These are phyloP conservation scores for Esperia sulphurella DNA, from an alignment of 2,888 invertebrate species.

Conservation along the genomic window DNA sequence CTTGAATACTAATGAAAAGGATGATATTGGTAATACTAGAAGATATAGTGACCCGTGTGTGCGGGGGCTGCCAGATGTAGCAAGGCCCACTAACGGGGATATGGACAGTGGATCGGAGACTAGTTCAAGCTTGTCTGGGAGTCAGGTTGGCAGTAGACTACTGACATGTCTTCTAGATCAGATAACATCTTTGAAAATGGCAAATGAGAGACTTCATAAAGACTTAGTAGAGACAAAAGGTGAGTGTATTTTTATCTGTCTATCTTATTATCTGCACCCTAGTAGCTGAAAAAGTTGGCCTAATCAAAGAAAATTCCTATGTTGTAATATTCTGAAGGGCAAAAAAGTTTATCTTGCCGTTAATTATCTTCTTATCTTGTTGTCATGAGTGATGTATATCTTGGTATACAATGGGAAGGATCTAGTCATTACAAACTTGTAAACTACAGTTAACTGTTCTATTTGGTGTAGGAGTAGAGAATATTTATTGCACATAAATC, in stretches of 20 bases:
- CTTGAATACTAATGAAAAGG: constrained; percentile 70
- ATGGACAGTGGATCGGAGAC: constrained; percentile 72
- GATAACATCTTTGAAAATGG: constrained; percentile 84
- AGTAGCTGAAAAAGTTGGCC: no score
- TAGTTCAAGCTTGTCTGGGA: constrained; percentile 73
- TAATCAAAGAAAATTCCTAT: no score
- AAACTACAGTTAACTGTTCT: no score
- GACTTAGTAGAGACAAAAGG: constrained; percentile 87
- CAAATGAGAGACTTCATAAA: constrained; percentile 86
- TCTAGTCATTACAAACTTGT: no score
- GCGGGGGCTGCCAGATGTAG: constrained; percentile 64
- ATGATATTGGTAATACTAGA: constrained; percentile 74
- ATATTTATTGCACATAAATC: no score
- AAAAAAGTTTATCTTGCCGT: no score
- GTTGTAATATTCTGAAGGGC: no score
- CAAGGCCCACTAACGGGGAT: constrained; percentile 66
- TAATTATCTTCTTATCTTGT: no score
- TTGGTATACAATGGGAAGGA: no score
- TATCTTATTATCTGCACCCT: background rate
- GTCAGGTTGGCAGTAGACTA: constrained; percentile 78
- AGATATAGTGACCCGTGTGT: constrained; percentile 85
- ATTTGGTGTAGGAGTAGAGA: no score
- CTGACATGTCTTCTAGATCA: constrained; percentile 85
- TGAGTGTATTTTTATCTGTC: constrained; percentile 31
- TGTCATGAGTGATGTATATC: no score